Base-by-base conservation (phyloP, 2,113 vertebrate species). In the Bubo bubo region DNA sequence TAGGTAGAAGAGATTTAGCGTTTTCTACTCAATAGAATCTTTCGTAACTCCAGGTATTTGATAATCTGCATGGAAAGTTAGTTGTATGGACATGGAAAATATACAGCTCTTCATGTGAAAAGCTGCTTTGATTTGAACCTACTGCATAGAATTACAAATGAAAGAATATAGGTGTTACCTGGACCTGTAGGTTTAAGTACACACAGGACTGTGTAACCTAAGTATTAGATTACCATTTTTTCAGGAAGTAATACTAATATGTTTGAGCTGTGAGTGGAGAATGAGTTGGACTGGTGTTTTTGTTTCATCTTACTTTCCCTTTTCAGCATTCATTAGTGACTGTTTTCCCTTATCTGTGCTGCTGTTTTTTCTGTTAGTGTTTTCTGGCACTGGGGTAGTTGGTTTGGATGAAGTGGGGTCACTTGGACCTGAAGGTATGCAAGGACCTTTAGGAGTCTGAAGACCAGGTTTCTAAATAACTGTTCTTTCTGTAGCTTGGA, bases 191-290 rank as follows among this genome's bases (percentile, higher is more conserved):
- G 86, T 97, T 97, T 97, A 97, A 97, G 81, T 97, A 96, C 94
- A 97, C 93, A 92, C 77, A 97, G 85, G 26, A 76, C 79, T 91
- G 72, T 81, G 91, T 95, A 91, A 93, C 97, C 97, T 79, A 88
- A 96, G 92, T 93, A 91, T 97, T 97, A 93, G 96, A 84, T 98
- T 97, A 97, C 95, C 45, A 4, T 88, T 97, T 97, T 82, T 91
- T 96, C 93, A 97, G 95, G 92, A 98, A 96, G 71, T 89, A 87
- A 72, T 93, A 79, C 87, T 88, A 79, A 45, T 92, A 56, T 50
- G 15, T 92, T 92, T 68, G 88, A 96, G 91, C 66, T 92, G 53
- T 79, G 80, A 91, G 63, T 21, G 34, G 58, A 79, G 86, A 84
- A 74, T 43, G 64, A 85, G 22, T 71, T 82, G 49, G 21, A n/a